phyloP scores from a whole-genome alignment of 2,113 vertebrate genomes.

The Gnathonemus echidnorhynchus region DNA sequence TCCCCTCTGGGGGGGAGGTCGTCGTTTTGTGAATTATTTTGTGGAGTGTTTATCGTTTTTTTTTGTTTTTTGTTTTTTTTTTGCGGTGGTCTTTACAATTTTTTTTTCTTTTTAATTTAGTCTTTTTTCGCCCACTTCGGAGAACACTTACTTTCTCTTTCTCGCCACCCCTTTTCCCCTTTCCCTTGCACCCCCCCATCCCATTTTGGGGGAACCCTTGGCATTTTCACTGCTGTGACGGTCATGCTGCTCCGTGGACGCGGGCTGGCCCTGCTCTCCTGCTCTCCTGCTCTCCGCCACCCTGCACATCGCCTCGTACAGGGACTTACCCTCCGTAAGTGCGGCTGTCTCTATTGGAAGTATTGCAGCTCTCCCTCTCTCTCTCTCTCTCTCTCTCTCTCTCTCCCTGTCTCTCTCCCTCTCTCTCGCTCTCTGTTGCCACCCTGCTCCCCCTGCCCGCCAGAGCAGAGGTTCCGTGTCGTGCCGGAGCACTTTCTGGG shows the following conservation, averaged over 20 bases:
- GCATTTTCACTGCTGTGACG: conserved; percentile 24
- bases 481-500: conserved; percentile 72
- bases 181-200: not conserved
- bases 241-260: not conserved
- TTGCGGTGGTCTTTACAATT: not conserved
- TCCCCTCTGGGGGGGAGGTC: not conserved
- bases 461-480: conserved; percentile 66
- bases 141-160: not conserved
- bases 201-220: not conserved
- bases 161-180: not conserved
- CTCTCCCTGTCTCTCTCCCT: conserved; percentile 35
- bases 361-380: conserved; percentile 37
- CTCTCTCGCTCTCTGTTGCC: conserved; percentile 39
- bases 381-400: conserved; percentile 28
- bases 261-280: conserved; percentile 32
- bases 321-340: conserved; percentile 26
- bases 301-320: conserved; percentile 28
- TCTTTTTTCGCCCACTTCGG: not conserved
- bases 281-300: conserved; percentile 21
- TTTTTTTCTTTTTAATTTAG: not conserved
- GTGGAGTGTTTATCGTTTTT: not conserved
- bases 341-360: conserved; percentile 16
- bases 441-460: conserved; percentile 59
- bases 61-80: conserved; percentile 1
- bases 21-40: conserved; percentile 4